phyloP scores from a whole-genome alignment of 2,888 invertebrate genomes.

The Eurytoma adleriae region DNA sequence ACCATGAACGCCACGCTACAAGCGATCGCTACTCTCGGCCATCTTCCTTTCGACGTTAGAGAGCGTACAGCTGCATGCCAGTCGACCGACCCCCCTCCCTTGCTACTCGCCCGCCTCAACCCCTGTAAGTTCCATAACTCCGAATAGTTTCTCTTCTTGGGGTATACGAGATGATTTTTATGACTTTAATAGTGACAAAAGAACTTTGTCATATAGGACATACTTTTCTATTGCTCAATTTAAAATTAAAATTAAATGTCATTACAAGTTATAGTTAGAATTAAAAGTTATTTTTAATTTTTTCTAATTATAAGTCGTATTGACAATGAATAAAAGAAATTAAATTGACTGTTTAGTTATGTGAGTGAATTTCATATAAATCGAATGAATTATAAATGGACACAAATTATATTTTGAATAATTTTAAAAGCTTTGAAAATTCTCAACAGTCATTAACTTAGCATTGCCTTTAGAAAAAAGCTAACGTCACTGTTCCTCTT shows the following conservation, averaged over 20 bases:
- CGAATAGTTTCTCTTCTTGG: conserved; percentile 59
- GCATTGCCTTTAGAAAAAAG: conserved; percentile 27
- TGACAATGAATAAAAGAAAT: too few relatives aligned
- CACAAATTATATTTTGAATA: neutral
- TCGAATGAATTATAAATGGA: too few relatives aligned
- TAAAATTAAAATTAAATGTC: neutral
- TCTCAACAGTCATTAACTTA: conserved; percentile 22
- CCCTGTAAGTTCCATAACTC: conserved; percentile 64
- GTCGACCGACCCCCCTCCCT: conserved; percentile 52
- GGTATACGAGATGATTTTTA: conserved; percentile 42
- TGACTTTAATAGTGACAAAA: conserved; percentile 28
- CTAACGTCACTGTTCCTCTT: conserved; percentile 9
- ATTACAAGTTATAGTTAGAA: neutral
- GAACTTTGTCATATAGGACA: neutral
- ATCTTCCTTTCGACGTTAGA: conserved; percentile 69
- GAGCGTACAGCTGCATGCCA: conserved; percentile 48
- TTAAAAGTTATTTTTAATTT: neutral
- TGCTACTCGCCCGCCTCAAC: conserved; percentile 59
- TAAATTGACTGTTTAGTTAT: too few relatives aligned
- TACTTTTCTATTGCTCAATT: neutral
- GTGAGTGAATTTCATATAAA: too few relatives aligned
- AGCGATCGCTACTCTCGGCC: conserved; percentile 66
- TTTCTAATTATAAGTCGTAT: too few relatives aligned
- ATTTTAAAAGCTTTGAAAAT: neutral
- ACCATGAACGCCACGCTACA: conserved; percentile 60